phyloP scores from a whole-genome alignment of 2,113 vertebrate species.

The Notothenia rossii region DNA sequence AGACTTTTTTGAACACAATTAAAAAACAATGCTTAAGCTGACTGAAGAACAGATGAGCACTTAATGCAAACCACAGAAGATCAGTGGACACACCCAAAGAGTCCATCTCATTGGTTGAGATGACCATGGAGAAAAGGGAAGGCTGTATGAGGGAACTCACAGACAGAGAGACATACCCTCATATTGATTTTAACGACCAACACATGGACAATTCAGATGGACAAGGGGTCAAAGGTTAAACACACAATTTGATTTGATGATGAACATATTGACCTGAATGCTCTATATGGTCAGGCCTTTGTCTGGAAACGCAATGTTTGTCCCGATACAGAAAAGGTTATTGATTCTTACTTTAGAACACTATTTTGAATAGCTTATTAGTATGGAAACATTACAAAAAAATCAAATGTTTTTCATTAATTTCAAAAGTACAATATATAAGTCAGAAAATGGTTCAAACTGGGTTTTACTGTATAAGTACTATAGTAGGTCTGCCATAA shows the following conservation, averaged over 20 bases:
- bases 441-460: neutral
- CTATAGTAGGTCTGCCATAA: neutral
- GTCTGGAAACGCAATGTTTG: neutral
- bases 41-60: slow-evolving; percentile 31
- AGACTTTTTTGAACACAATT: neutral
- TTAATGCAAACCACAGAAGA: slow-evolving; percentile 71
- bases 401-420: too few species aligned
- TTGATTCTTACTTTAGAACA: neutral
- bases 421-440: neutral
- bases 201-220: neutral
- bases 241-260: neutral
- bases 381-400: too few species aligned
- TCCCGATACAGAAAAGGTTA: neutral
- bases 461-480: neutral
- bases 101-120: slow-evolving; percentile 17
- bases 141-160: slow-evolving; percentile 32
- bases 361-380: neutral
- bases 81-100: slow-evolving; percentile 26
- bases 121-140: slow-evolving; percentile 1
- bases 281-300: neutral
- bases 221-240: slow-evolving; percentile 9
- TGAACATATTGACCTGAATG: neutral
- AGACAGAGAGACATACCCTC: slow-evolving; percentile 20
- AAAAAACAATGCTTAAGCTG: neutral
- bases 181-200: slow-evolving; percentile 20